Evolutionary conservation across 2,113 vertebrate species (phyloP), one percentile per base, ranked within the genome.

Genomic region (Brachyhypopomus occidentalis): DNA sequence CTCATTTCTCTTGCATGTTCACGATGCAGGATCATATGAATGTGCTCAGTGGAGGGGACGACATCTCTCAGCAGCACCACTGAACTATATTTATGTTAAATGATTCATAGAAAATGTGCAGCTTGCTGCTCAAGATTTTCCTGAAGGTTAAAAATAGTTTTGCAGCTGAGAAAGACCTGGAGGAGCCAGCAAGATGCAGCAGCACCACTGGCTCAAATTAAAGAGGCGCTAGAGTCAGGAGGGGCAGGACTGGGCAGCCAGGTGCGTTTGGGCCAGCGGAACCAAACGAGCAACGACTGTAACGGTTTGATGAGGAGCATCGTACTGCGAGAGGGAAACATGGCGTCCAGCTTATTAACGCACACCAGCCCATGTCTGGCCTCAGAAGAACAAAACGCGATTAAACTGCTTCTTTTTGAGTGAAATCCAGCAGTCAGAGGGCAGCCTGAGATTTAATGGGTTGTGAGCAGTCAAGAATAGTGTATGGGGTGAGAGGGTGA

Each of bases 21-120:
- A 27, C 12, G 76, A 22, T 38, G 27, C 63, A 52, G 41, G 20
- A 67, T 64, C 11, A 6, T 34, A 25, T 67, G 63, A 64, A 56
- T 17, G 59, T 76, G 63, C 34, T 69, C 64, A 22, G 7, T 41
- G 34, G 23, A 75, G 71, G 25, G 38, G 62, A 30, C 8, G 27
- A 19, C 48, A 66, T 58, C 66, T 56, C 66, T 63, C 58, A 64
- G 63, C 72, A 73, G 63, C 45, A 60, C 8, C 1, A 62, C 55
- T 22, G 56, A 52, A 45, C 56, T 75, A 25, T 52, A 38, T 41
- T 56, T 69, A 66, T 78, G 76, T 78, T 89, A 69, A 80, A 79
- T 84, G 81, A 84, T 85, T 88, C 63, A 83, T 84, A 73, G 75
- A 70, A 70, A 84, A 85, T 77, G 59, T 34, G 69, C n/a, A 36